Evolutionary conservation across 2,797 vertebrate genomes (phyloP), one percentile per base, ranked within the genome.

Genomic region (Channallabes apus): DNA sequence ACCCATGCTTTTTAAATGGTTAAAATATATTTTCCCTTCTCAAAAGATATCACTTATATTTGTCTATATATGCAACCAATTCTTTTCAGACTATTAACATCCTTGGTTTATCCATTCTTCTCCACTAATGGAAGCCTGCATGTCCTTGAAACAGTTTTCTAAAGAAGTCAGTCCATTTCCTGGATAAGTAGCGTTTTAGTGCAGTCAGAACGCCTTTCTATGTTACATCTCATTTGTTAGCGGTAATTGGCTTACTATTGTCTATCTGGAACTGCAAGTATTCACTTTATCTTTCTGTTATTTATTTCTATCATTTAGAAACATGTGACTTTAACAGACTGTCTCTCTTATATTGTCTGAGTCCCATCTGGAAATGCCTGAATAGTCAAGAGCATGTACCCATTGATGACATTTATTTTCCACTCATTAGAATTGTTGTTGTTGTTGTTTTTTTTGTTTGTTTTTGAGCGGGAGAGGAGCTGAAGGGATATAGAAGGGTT

Each of bases 351-450:
- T 59, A 71, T 65, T 64, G 32, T 79, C 62, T 2, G 73, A 81
- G 89, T 86, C 88, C 88, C 86, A 90, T 89, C 87, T 89, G 89
- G 87, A 89, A 82, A 86, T 80, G 69, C 72, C 68, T 82, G 62
- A 87, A 86, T 85, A 84, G 82, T 83, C 83, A 85, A 88, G 84
- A 87, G 87, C 86, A 58, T 72, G 56, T 59, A 81, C 86, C 80
- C 82, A 87, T 89, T 87, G 85, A 86, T 84, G 82, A 86, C 80
- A 81, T 88, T 86, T 79, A 86, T 86, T 86, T 87, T 80, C 85
- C 81, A 88, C 86, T 87, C 77, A 85, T 87, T 86, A 56, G 79
- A 80, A 86, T 84, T 88, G 84, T 87, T 87, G 46, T 51, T 51
- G 46, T 51, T 51, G 46, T 46, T 46, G 8, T 87, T 51, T 51